Conservation (phyloP, 2,113 vertebrate species). For the Pardalotus punctatus region DNA sequence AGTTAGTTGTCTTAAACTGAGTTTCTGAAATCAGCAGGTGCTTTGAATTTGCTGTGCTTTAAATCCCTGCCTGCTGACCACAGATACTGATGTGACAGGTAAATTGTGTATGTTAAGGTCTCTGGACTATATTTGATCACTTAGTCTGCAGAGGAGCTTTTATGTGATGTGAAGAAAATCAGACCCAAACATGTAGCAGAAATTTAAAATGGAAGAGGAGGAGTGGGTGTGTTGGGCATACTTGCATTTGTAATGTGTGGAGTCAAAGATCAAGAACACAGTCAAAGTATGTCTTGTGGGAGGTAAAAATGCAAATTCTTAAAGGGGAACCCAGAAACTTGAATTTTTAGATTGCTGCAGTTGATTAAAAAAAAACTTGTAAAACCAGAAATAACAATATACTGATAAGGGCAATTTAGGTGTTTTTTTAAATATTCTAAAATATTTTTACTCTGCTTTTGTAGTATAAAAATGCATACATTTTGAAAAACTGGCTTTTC, state of each 20-base stretch:
- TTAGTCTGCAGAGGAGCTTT: background rate
- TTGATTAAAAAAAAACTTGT: background rate
- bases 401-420: background rate
- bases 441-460: background rate
- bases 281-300: background rate
- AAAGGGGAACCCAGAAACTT: background rate
- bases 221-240: background rate
- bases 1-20: background rate
- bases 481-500: background rate
- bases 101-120: background rate
- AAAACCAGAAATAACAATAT: background rate
- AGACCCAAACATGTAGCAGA: background rate
- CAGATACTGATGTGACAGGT: background rate
- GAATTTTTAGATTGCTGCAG: background rate
- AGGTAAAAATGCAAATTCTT: background rate
- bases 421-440: rapidly evolving
- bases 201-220: background rate
- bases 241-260: background rate
- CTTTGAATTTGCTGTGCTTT: background rate
- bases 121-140: background rate
- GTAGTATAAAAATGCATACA: background rate
- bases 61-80: background rate
- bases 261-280: background rate
- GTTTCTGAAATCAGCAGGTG: background rate
- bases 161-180: background rate